Conservation (phyloP, 2,797 vertebrate genomes). For the Poeciliopsis infans region DNA sequence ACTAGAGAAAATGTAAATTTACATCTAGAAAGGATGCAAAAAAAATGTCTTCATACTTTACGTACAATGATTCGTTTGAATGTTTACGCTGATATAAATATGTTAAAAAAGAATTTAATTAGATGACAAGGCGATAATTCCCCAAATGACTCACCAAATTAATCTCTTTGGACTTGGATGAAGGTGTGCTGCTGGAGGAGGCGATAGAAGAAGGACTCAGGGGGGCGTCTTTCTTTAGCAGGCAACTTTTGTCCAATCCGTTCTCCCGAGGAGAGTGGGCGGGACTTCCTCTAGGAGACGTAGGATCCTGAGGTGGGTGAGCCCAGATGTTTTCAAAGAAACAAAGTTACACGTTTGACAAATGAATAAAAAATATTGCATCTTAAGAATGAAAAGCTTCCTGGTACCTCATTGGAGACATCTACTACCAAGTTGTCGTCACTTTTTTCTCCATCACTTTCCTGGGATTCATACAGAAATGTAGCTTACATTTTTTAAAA, state of each 20-base stretch:
- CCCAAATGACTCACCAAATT: conserved; percentile 75
- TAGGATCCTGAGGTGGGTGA: conserved; percentile 82
- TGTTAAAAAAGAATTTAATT: conserved; percentile 31
- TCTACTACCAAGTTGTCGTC: conserved; percentile 94
- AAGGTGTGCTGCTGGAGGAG: conserved; percentile 96
- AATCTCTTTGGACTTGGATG: conserved; percentile 95
- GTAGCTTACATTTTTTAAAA: background rate
- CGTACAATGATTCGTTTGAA: background rate
- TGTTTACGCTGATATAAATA: conserved; percentile 19
- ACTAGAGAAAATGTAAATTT: background rate
- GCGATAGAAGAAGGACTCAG: conserved; percentile 93
- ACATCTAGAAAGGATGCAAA: background rate
- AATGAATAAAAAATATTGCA: background rate
- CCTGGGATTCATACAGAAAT: conserved; percentile 74
- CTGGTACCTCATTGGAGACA: conserved; percentile 91
- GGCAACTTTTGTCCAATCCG: conserved; percentile 90
- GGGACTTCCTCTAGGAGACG: conserved; percentile 90
- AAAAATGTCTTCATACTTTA: background rate
- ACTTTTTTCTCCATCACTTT: conserved; percentile 96
- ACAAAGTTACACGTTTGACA: background rate
- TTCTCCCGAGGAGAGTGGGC: conserved; percentile 94
- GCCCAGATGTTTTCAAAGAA: background rate
- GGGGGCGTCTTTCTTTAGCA: conserved; percentile 89
- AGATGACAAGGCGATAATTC: conserved; percentile 38
- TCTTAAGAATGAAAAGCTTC: background rate